Evolutionary conservation across 2,797 vertebrate species (phyloP), one percentile per base, ranked within the genome.

Genomic region (Anisognathus igniventris): DNA sequence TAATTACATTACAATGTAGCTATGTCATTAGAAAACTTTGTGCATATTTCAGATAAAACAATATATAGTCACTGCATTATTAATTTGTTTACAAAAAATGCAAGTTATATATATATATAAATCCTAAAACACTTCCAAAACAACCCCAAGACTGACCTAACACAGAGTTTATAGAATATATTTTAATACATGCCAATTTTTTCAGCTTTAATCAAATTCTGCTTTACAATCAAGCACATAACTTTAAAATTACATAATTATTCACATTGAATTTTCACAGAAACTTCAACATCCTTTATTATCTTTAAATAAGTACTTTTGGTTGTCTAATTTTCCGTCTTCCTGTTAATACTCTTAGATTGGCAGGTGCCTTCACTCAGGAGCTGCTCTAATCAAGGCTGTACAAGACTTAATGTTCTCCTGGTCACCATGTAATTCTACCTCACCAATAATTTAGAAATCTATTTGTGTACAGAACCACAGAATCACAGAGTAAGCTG

Each of bases 241-340:
- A 78, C 31, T 70, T 83, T 88, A 68, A 84, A 90, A 95, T 82
- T 93, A 90, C 15, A 14, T 25, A 22, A 51, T 27, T 51, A 51
- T 58, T 65, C 88, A 78, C 3, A 4, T 1, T 70, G 28, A 72
- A 53, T 85, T 35, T 72, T 77, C 65, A 60, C 20, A 86, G 57
- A 78, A 94, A 64, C 8, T 61, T 79, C 58, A 90, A 66, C 15
- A 56, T 1, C 12, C 33, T 94, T 87, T 72, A 57, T 23, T 67
- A 22, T 82, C 50, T 95, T 95, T 93, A 92, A 95, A 94, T 71
- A 24, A 74, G 37, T 56, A 53, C 33, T 58, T 83, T 83, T 87
- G 62, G 27, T 78, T 95, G 53, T 76, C 80, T 86, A 70, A 95
- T 97, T 96, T 97, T 90, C 45, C 91, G 3, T 90, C 53, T 79